Percentiles rank a stretch among this genome's conserved stretches.
phyloP scores from a whole-genome alignment of 1,140 invertebrate genomes.

The Heliconius melpomene region DNA sequence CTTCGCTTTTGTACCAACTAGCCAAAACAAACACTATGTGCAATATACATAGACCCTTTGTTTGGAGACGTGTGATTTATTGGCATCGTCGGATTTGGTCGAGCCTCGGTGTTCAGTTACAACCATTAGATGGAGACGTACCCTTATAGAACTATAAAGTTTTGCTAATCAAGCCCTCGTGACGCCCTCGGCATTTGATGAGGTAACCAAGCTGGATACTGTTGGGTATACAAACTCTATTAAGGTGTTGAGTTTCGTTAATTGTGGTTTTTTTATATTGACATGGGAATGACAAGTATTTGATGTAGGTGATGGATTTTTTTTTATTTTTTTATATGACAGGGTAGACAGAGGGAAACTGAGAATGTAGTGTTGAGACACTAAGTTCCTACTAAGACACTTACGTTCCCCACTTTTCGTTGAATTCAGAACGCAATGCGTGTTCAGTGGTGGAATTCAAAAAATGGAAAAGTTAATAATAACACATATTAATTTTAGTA shows the following conservation, averaged over 20 bases:
- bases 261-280: background rate
- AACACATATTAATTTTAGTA: too few relatives aligned
- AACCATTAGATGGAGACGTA: conserved; percentile 55
- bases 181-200: conserved; percentile 18
- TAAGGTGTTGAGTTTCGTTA: background rate
- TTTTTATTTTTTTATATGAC: too few relatives aligned
- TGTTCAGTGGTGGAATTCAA: background rate
- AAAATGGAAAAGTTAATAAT: too few relatives aligned
- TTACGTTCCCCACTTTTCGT: background rate
- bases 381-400: too few relatives aligned
- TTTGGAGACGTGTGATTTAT: conserved; percentile 78
- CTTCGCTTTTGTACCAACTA: conserved; percentile 31
- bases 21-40: conserved; percentile 43
- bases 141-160: conserved; percentile 54
- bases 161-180: conserved; percentile 60
- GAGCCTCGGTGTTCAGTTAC: conserved; percentile 65
- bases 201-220: background rate
- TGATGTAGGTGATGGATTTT: too few relatives aligned
- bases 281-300: background rate
- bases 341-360: too few relatives aligned
- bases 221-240: background rate
- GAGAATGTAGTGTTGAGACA: too few relatives aligned
- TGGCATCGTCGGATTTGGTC: conserved; percentile 73
- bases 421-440: background rate
- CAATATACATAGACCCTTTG: conserved; percentile 69